Conservation (phyloP, 2,888 invertebrate genomes). For the Phyllotreta striolata region DNA sequence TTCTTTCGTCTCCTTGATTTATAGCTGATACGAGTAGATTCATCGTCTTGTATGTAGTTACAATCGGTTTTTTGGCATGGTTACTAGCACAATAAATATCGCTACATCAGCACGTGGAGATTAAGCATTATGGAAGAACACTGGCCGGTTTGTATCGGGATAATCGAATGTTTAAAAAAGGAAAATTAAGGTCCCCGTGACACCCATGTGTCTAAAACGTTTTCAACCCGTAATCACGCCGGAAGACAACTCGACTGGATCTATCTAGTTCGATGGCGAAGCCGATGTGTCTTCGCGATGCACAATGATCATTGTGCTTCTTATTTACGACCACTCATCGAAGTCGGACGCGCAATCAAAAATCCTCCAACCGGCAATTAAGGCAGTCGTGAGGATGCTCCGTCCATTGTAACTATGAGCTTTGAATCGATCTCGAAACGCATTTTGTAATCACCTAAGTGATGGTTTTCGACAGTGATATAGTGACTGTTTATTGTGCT, state of each 20-base stretch:
- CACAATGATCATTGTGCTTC: constrained; percentile 53
- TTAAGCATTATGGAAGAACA: too few relatives aligned
- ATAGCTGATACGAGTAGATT: too few relatives aligned
- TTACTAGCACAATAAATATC: too few relatives aligned
- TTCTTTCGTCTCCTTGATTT: background rate
- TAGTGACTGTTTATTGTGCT: constrained; percentile 29
- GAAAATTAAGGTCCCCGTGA: background rate
- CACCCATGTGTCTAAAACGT: background rate
- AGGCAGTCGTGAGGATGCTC: constrained; percentile 42
- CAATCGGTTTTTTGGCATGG: too few relatives aligned
- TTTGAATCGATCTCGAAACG: constrained; percentile 32
- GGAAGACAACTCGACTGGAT: constrained; percentile 33
- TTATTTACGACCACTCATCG: constrained; percentile 56
- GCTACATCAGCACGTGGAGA: too few relatives aligned
- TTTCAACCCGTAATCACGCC: constrained; percentile 1
- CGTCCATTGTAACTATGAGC: constrained; percentile 38
- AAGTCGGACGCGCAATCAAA: constrained; percentile 50
- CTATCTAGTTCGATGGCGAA: constrained; percentile 38
- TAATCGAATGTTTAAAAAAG: too few relatives aligned
- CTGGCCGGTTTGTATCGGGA: too few relatives aligned
- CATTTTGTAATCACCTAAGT: constrained; percentile 32
- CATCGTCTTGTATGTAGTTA: too few relatives aligned
- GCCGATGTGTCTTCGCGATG: constrained; percentile 44
- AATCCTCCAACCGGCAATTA: constrained; percentile 51
- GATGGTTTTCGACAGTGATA: constrained; percentile 31